phyloP scores from a whole-genome alignment of 2,113 vertebrate genomes.

The Oxygymnocypris stewartii region DNA sequence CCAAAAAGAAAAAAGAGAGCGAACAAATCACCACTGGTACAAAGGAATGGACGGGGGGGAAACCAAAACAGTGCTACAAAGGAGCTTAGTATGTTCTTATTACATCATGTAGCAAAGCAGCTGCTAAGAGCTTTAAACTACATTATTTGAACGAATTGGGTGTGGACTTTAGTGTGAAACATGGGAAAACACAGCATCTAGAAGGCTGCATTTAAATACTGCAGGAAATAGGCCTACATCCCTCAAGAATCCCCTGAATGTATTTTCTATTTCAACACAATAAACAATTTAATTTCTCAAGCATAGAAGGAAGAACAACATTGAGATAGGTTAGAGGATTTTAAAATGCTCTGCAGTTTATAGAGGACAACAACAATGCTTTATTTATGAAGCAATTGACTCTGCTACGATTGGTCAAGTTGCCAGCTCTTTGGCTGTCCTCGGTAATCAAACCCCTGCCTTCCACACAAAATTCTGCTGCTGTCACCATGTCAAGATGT shows the following conservation, averaged over 20 bases:
- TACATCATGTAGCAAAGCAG: conserved; percentile 63
- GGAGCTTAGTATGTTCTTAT: conserved; percentile 70
- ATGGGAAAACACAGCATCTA: conserved; percentile 62
- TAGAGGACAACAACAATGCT: neutral
- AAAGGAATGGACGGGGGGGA: conserved; percentile 59
- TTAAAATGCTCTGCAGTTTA: neutral
- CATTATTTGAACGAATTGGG: conserved; percentile 70
- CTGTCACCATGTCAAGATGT: conserved; percentile 11
- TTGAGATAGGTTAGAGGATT: neutral
- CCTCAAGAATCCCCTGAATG: neutral
- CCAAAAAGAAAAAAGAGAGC: conserved; percentile 63
- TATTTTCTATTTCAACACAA: neutral
- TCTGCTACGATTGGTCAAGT: neutral
- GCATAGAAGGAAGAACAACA: neutral
- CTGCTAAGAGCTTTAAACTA: conserved; percentile 66
- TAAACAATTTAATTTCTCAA: neutral
- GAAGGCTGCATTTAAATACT: neutral
- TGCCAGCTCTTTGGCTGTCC: neutral
- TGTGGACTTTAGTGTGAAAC: conserved; percentile 76
- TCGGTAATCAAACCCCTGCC: neutral
- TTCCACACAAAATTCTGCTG: neutral
- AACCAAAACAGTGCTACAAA: conserved; percentile 67
- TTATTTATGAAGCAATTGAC: neutral
- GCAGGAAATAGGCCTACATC: neutral
- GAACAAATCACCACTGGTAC: conserved; percentile 72